A percentile compares a stretch with the other conserved stretches of the same genome.
These are phyloP conservation scores for Chironex yamaguchii DNA, from an alignment of 30 jellyfish, hydroid and myxozoan genomes.

Conservation along the genomic window DNA sequence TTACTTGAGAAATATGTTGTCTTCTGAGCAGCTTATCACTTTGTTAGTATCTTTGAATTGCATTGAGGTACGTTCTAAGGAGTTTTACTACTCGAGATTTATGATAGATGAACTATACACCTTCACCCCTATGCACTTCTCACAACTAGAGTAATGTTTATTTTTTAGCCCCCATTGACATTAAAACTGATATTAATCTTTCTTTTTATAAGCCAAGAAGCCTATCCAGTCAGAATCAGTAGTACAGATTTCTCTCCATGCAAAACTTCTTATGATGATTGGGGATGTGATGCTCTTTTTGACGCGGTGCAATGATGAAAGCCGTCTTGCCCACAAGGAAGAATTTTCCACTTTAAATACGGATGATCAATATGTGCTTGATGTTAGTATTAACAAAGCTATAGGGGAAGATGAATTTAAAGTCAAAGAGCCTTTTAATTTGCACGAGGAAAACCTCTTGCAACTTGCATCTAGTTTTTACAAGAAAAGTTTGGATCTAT, in stretches of 20 bases:
- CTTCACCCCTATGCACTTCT: too few species aligned
- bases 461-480: conserved; percentile 64
- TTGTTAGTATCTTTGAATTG: too few species aligned
- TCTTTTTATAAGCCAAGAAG: neutral
- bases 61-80: too few species aligned
- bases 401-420: neutral
- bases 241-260: conserved; percentile 35
- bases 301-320: neutral
- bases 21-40: too few species aligned
- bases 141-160: too few species aligned
- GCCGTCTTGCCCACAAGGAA: conserved; percentile 68
- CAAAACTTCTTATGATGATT: conserved; percentile 53
- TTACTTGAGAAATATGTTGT: too few species aligned
- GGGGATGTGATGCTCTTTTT: conserved; percentile 56
- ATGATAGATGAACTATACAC: too few species aligned
- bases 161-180: too few species aligned
- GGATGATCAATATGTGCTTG: conserved; percentile 51
- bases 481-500: conserved; percentile 56
- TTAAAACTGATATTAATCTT: too few species aligned
- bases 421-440: conserved; percentile 49
- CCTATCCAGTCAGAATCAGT: neutral
- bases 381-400: neutral
- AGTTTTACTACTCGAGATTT: too few species aligned
- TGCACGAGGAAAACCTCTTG: conserved; percentile 64
- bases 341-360: conserved; percentile 67